Conservation (phyloP, 2,797 vertebrate genomes). For the Periparus ater region DNA sequence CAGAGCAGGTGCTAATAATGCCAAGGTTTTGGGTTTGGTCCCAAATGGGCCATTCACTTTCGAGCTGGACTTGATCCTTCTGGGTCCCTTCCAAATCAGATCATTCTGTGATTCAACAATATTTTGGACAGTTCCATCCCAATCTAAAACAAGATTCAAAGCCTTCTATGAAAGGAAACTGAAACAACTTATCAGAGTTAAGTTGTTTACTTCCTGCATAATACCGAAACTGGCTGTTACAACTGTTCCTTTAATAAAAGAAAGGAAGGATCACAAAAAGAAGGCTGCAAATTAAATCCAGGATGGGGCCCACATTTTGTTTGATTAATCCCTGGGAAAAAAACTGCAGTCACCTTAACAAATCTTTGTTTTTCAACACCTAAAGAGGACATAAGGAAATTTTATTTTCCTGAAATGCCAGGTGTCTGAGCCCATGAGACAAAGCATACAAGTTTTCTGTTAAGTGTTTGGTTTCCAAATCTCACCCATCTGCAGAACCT, state of each 20-base stretch:
- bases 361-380: background rate
- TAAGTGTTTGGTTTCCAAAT: background rate
- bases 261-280: background rate
- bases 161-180: background rate
- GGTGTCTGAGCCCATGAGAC: background rate
- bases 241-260: background rate
- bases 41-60: background rate
- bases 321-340: background rate
- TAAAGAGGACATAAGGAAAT: background rate
- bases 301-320: background rate
- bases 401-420: background rate
- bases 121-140: background rate
- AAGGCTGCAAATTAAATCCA: background rate
- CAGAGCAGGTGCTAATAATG: background rate
- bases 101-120: background rate
- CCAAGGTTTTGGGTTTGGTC: background rate
- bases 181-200: background rate
- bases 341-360: accelerated
- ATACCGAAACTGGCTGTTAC: background rate
- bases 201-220: background rate
- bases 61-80: background rate
- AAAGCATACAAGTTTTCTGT: background rate
- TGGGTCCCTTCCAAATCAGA: background rate
- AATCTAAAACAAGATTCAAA: background rate
- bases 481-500: background rate